Percentiles rank a stretch among this genome's conserved stretches.
Conservation (phyloP, 2,888 invertebrate genomes). For the Drosophila meridionalis region DNA sequence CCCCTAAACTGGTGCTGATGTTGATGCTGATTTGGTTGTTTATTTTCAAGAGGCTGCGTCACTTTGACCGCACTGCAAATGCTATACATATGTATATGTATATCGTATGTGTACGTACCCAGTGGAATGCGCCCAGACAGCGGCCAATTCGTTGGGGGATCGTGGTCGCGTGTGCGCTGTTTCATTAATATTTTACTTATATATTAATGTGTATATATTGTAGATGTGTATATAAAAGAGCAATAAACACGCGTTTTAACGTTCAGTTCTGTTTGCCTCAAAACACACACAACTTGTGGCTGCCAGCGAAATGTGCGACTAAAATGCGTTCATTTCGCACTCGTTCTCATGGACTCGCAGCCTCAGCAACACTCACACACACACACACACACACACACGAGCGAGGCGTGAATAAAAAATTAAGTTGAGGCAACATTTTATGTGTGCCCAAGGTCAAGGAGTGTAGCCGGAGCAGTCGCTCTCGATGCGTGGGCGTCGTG, state of each 20-base stretch:
- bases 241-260: conserved; percentile 16
- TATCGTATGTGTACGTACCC: conserved; percentile 25
- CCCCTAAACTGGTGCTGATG: conserved; percentile 32
- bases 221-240: conserved; percentile 2
- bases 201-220: neutral
- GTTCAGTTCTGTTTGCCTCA: conserved; percentile 19
- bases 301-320: conserved; percentile 61
- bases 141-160: conserved; percentile 56
- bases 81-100: neutral
- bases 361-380: conserved; percentile 18
- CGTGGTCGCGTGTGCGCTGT: conserved; percentile 52
- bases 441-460: conserved; percentile 76
- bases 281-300: conserved; percentile 67
- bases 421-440: conserved; percentile 55
- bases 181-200: conserved; percentile 38
- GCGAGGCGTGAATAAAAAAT: conserved; percentile 29
- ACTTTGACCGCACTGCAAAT: conserved; percentile 36
- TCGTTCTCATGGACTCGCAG: conserved; percentile 29
- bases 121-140: conserved; percentile 24
- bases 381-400: conserved; percentile 28
- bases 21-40: conserved; percentile 50
- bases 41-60: conserved; percentile 56
- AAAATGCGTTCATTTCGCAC: conserved; percentile 53
- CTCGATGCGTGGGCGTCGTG: conserved; percentile 4
- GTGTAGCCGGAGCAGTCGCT: conserved; percentile 40